Evolutionary conservation across 2,797 vertebrate species (phyloP), one percentile per base, ranked within the genome.

Genomic region (Caiman crocodilus): DNA sequence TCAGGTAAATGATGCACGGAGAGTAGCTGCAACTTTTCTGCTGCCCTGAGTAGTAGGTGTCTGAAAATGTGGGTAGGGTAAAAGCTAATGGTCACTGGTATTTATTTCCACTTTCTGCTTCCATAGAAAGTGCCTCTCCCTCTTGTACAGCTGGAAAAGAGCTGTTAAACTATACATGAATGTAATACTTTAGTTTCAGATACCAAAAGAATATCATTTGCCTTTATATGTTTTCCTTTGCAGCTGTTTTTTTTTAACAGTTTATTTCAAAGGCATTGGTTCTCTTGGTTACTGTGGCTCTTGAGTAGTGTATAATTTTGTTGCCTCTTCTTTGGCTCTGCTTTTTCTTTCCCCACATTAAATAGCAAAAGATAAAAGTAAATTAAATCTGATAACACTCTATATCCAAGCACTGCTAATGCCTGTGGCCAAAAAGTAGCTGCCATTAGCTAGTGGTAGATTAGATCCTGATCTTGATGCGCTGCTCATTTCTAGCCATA

Each of bases 1-100:
- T 97, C 99, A 99, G 99, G 99, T 99, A 99, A 99, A 98, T 73
- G 28, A 42, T 8, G 77, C 28, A 74, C 95, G 92, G 92, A 80
- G 89, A 82, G 77, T 94, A 89, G 94, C 94, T 95, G 92, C 96
- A 84, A 96, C 97, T 93, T 95, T 95, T 76, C 76, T 85, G 79
- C 94, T 81, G 92, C 91, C 93, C 95, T 91, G 23, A 79, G 93
- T 35, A 59, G 1, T 6, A 64, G 89, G 59, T 30, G 87, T 90
- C 92, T 79, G 59, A 7, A 1, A 93, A 92, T 60, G 3, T 55
- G 11, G 96, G 93, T 94, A 90, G 83, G 92, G 91, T 50, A 65
- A 84, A 90, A 90, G 93, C 88, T 93, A 79, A 61, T 79, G 81
- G 84, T 85, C 32, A 91, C 2, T 88, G 86, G 90, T 76, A 91